Evolutionary conservation across 2,888 invertebrate species (phyloP), one percentile per base, ranked within the genome.

Genomic region (Orthosia gracilis): DNA sequence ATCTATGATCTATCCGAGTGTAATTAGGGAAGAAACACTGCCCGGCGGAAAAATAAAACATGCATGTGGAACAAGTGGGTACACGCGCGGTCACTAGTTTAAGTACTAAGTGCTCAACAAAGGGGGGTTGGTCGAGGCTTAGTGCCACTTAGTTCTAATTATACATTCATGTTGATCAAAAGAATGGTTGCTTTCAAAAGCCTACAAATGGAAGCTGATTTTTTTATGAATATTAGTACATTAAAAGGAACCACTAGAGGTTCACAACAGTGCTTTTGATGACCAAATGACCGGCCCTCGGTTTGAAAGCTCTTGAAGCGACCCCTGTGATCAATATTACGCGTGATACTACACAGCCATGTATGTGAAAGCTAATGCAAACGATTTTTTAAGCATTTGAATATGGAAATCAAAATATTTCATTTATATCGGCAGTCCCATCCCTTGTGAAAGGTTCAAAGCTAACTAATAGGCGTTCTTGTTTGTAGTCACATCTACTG

Each of bases 261-360:
- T 84, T 85, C 81, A 82, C 86, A 85, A 85, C 89, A 85, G 89
- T 88, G 87, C 92, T 90, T 91, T 91, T 90, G 91, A 92, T 81
- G 90, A 86, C 89, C 89, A 90, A 91, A 92, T 89, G 90, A 91
- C 91, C 88, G 90, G 87, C 81, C 84, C 92, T 92, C 71, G 65
- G 62, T 76, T 85, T 70, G 80, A 89, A 89, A 89, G 92, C 87
- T 84, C 91, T 88, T 88, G 78, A 80, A 73, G 79, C 86, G 85
- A 85, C 90, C 91, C 88, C 85, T 87, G 81, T 87, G 89, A 88
- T 90, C 89, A 89, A 90, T 89, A 90, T 86, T 85, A 82, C 81
- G 80, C 76, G 69, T 78, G 62, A 67, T 75, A 69, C 64, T 75
- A 71, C 54, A 61, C 26, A 67, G 40, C 45, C 40, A 52, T 66